A percentile compares a stretch with the other conserved stretches of the same genome.
phyloP scores from a whole-genome alignment of 2,113 vertebrate genomes.

The Caloenas nicobarica region DNA sequence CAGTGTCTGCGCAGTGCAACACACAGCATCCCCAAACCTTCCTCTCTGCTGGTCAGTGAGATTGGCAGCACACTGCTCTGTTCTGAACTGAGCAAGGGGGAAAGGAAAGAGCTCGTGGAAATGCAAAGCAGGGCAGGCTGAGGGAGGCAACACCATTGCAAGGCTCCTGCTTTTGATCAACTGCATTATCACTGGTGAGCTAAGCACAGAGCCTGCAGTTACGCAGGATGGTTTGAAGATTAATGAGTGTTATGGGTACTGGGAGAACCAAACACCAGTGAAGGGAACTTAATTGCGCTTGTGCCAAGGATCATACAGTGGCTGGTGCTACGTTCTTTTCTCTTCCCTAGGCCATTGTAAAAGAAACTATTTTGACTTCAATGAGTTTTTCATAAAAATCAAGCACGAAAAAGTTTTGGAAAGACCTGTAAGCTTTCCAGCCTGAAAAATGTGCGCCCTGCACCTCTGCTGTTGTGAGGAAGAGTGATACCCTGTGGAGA shows the following conservation, averaged over 20 bases:
- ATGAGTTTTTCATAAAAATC: not conserved
- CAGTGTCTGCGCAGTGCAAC: not conserved
- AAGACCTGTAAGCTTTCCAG: not conserved
- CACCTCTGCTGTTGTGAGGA: not conserved
- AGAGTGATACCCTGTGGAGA: not conserved
- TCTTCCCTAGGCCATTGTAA: not conserved
- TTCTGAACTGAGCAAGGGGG: not conserved
- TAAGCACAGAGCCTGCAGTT: not conserved
- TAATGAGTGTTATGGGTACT: not conserved
- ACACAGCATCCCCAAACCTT: not conserved
- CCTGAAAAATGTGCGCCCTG: not conserved
- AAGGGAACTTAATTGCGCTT: not conserved
- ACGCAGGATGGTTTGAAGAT: fast-evolving
- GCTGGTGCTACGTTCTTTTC: not conserved
- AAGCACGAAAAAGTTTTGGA: not conserved
- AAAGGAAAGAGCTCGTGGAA: not conserved
- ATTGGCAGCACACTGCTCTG: fast-evolving
- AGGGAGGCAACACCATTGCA: not conserved
- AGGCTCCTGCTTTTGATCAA: not conserved
- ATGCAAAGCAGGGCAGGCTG: not conserved
- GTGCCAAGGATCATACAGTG: not conserved
- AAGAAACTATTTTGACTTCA: not conserved
- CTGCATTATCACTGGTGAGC: not conserved
- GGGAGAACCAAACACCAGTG: not conserved
- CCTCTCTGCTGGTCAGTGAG: not conserved